Base-by-base conservation (phyloP, 2,113 vertebrate species). In the Tragelaphus scriptus region DNA sequence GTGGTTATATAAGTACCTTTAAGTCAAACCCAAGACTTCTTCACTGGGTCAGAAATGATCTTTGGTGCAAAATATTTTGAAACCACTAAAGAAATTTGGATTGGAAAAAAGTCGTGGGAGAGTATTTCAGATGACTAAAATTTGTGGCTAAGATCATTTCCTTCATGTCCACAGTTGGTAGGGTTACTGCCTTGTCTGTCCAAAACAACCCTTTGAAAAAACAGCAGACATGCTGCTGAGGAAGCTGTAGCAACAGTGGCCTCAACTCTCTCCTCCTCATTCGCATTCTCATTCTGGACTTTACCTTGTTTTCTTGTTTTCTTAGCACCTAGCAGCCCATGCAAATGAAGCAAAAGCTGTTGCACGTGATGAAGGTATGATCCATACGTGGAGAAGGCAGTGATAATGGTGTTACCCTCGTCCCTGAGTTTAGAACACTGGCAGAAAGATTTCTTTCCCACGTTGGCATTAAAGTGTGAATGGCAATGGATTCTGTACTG, bases 1-100 rank as follows among this genome's bases (percentile, higher is more conserved):
- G 21, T 12, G 28, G 5, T 28, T 96, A 82, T 40, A 5, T 26
- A 77, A 26, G n/a, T 58, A n/a, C 6, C 13, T 30, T 85, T 58
- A 7, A 82, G 7, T 84, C 28, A 94, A 91, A 88, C 53, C 6
- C 25, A 88, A 80, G 49, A 79, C 95, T 58, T 53, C 26, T 91
- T 77, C 88, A n/a, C 4, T 30, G 19, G 63, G 51, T 91, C 17
- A 61, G 8, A 53, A 85, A 51, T 81, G 9, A 91, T 30, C 21
- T 89, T 88, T 51, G 77, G 17, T 75, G 82, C 2, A 47, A 92
- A 91, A 56, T 12, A 65, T 30, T 23, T 26, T 68, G 55, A 77
- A 75, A 77, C 55, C 16, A 80, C 19, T 12, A 80, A 71, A 30
- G 25, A 79, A 47, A 88, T 79, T 81, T 93, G 40, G 36, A 51